Conservation (phyloP, 2,888 invertebrate species). For the Thereva unica region DNA sequence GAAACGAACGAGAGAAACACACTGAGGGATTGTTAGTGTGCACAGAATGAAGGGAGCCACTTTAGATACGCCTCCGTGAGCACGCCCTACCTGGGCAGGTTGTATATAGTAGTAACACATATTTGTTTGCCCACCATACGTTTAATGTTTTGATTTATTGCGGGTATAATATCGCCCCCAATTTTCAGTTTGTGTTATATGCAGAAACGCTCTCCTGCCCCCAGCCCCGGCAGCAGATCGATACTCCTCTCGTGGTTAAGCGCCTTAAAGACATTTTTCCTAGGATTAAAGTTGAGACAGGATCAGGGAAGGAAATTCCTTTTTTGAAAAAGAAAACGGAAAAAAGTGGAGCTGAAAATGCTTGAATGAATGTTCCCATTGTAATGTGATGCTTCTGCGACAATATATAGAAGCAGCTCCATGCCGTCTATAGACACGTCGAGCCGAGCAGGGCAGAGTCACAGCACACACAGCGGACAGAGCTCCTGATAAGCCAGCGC, state of each 20-base stretch:
- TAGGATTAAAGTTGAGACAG: no score
- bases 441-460: conserved; percentile 1
- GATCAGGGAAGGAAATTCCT: no score
- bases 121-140: conserved; percentile 14
- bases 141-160: conserved; percentile 23
- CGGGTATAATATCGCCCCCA: conserved; percentile 17
- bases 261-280: no score
- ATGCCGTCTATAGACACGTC: no score
- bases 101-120: neutral
- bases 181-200: conserved; percentile 11
- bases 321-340: no score
- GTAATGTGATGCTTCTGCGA: no score
- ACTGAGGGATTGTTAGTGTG: conserved; percentile 6
- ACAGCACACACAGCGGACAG: conserved; percentile 3
- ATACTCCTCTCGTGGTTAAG: neutral
- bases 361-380: no score
- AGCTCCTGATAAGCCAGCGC: conserved; percentile 5
- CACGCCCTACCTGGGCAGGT: neutral
- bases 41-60: conserved; percentile 11
- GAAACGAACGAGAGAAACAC: neutral
- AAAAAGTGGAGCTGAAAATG: no score
- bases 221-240: neutral
- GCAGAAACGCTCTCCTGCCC: neutral
- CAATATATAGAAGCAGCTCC: no score
- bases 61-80: conserved; percentile 8